phyloP scores from a whole-genome alignment of 2,113 vertebrate species.

The Clupea harengus region DNA sequence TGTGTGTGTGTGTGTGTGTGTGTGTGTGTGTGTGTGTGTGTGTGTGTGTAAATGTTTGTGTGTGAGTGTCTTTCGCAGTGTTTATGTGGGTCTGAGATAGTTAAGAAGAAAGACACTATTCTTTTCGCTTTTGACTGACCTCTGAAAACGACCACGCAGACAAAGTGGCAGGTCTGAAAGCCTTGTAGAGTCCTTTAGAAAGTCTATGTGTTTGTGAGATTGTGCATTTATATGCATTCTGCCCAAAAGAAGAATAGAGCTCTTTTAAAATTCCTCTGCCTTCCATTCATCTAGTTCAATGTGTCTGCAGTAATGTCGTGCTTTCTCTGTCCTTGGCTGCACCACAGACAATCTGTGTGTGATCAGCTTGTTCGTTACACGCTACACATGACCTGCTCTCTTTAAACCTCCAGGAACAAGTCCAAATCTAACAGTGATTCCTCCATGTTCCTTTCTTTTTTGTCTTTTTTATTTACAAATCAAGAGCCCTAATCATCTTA shows the following conservation, averaged over 20 bases:
- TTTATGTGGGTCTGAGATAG: slow-evolving; percentile 19
- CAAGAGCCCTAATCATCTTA: slow-evolving; percentile 51
- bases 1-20: slow-evolving; percentile 23
- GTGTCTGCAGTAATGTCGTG: not conserved
- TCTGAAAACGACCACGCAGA: not conserved
- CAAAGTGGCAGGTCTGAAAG: not conserved
- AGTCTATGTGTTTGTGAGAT: not conserved
- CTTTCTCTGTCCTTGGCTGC: not conserved
- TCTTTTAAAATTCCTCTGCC: not conserved
- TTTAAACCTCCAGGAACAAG: not conserved
- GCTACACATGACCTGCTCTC: not conserved
- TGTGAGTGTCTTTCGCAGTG: slow-evolving; percentile 18
- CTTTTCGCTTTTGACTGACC: not conserved
- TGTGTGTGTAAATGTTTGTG: not conserved
- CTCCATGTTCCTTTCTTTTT: not conserved
- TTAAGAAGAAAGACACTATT: not conserved
- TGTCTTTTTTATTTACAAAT: not conserved
- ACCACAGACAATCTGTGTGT: not conserved
- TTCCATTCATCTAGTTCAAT: not conserved
- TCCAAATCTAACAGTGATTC: not conserved
- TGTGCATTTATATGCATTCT: not conserved
- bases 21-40: slow-evolving; percentile 32
- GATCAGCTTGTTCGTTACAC: not conserved
- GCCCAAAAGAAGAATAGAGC: not conserved
- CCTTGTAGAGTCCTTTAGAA: not conserved